Evolutionary conservation across 2,888 invertebrate species (phyloP), one percentile per base, ranked within the genome.

Genomic region (Electrophaes corylata): DNA sequence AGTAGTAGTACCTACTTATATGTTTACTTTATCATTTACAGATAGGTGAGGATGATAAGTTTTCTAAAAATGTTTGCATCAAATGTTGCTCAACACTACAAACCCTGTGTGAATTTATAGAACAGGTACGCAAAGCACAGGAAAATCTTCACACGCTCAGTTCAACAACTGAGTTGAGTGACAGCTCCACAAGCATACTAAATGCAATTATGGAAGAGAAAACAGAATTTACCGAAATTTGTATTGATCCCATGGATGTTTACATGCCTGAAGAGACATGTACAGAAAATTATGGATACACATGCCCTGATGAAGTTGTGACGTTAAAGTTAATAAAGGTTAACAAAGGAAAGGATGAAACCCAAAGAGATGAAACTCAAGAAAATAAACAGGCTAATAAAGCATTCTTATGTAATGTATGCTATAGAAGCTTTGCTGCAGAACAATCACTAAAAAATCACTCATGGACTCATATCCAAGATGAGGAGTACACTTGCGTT

Each of bases 21-120:
- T 16, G 8, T 8, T 16, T 16, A 10, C 10, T 35, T 10, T 10
- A 16, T 10, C 8, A 37, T 37, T 51, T 51, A 14, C 79, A 95
- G 95, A 93, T 95, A 57, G 93, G 93, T 49, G 86, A 92, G 70
- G 93, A 94, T 76, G 95, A 95, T 75, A 93, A 91, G 71, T 84
- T 95, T 64, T 94, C 95, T 5, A 95, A 95, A 88, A 93, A 94
- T 85, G 93, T 95, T 67, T 95, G 95, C 74, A 84, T 92, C 52
- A 89, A 91, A 63, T 95, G 95, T 71, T 93, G 93, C 66, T 92
- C 92, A 49, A 94, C 93, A 84, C 76, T 95, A 66, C 94, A 95
- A 71, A 92, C 91, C 45, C 93, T 95, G 52, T 94, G 95, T 79
- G 92, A 93, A 55, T 95, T 95, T 76, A 94, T 94, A 60, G 93